Base-by-base conservation (phyloP, 2,888 invertebrate species). In the Amblyteles armatorius region DNA sequence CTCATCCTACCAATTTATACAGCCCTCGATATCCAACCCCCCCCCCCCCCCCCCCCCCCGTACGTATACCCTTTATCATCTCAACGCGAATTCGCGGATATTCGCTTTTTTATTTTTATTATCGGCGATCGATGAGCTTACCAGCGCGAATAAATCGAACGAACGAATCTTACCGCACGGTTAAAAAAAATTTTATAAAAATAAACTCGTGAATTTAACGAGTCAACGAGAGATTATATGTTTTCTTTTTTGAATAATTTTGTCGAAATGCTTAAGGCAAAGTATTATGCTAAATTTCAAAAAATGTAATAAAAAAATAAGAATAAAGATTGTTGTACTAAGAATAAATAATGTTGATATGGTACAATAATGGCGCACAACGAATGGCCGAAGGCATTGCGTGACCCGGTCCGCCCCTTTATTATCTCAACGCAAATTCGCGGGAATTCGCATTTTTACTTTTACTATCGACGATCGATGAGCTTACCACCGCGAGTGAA, bases 41-140 rank as follows among this genome's bases (percentile, higher is more conserved):
- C 13, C 13, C 1, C 60, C 48, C 22, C 69, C 22, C 2, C 3
- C 40, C 40, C 40, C 2, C 40, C 36, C 36, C 11, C 26, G 9
- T 57, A 22, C 11, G 9, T 57, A 57, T 26, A 11, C 9, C 74
- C 63, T 9, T 81, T 74, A 60, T 77, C 40, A 72, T 80, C 77
- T 72, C 55, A 55, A 65, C 48, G 67, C 6, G 16, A 77, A 55
- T 71, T 73, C 57, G 50, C 72, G 67, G 72, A 33, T 67, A 67
- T 36, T 57, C 57, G 69, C 26, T 60, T 50, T n/a, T 50, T 50
- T 33, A 33, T 11, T 71, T 72, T 67, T 40, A 6, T 16, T 44
- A 55, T 72, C 50, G 29, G n/a, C 29, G 68, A 81, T 69, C 73
- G 57, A 81, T 60, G 44, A 26, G 40, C 55, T 73, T 74, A 74